Percentiles rank a stretch among this genome's conserved stretches.
Conservation (phyloP, 2,888 invertebrate genomes). For the Archaeoteleia sp. region DNA sequence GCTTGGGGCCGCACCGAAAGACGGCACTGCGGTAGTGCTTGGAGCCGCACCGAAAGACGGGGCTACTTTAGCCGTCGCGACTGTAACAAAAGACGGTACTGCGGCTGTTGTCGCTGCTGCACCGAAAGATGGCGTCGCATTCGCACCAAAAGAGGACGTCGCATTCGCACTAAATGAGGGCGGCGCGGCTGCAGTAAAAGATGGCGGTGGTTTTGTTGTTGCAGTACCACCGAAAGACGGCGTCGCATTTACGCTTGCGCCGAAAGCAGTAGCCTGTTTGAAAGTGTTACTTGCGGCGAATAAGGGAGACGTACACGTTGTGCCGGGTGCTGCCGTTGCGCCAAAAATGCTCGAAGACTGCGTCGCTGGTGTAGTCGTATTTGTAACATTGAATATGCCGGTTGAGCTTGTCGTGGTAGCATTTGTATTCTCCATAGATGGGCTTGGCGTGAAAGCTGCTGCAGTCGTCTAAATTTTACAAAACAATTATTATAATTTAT, state of each 20-base stretch:
- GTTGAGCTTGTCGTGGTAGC: too few species aligned
- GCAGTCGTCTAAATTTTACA: too few species aligned
- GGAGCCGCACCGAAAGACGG: slow-evolving; percentile 5
- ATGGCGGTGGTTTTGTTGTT: too few species aligned
- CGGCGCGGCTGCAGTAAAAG: background rate
- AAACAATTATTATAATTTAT: too few species aligned
- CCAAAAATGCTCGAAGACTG: too few species aligned
- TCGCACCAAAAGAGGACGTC: background rate
- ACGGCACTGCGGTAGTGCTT: background rate
- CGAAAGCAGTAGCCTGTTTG: slow-evolving; percentile 6
- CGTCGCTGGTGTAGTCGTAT: too few species aligned
- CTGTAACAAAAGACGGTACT: slow-evolving; percentile 1
- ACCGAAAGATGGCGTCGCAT: slow-evolving; percentile 2
- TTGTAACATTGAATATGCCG: too few species aligned
- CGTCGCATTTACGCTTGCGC: background rate
- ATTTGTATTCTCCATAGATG: too few species aligned
- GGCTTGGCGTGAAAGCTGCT: too few species aligned
- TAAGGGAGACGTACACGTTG: too few species aligned
- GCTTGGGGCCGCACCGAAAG: background rate
- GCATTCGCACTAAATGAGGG: background rate
- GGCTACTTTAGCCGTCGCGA: background rate
- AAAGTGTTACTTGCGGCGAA: slow-evolving; percentile 1
- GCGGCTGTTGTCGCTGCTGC: background rate
- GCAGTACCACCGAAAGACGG: too few species aligned
- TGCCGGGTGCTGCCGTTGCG: too few species aligned